phyloP scores from a whole-genome alignment of 2,113 vertebrate species.

The Balaeniceps rex region DNA sequence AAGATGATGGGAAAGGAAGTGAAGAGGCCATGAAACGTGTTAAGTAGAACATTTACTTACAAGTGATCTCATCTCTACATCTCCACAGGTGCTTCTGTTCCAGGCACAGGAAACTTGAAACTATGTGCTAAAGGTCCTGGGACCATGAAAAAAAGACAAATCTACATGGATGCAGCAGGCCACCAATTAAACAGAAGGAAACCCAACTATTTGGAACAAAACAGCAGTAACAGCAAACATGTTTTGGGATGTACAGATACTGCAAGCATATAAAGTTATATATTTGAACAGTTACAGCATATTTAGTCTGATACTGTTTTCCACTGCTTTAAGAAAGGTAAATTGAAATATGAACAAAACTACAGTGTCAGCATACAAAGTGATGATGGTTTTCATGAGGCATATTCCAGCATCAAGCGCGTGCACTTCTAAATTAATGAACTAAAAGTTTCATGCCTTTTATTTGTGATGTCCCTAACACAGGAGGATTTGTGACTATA shows the following conservation, averaged over 20 bases:
- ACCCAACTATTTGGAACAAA: not conserved
- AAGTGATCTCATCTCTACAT: not conserved
- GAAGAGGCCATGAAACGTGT: not conserved
- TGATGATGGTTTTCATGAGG: not conserved
- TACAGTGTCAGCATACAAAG: not conserved
- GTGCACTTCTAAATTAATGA: not conserved
- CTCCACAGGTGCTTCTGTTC: not conserved
- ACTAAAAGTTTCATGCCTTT: not conserved
- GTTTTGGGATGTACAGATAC: not conserved
- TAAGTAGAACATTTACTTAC: not conserved
- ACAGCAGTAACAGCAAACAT: not conserved
- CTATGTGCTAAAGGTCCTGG: not conserved
- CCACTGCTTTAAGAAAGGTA: not conserved
- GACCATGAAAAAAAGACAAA: not conserved
- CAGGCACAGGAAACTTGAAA: not conserved
- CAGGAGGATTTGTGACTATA: constrained; percentile 39
- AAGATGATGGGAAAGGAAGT: not conserved
- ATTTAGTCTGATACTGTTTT: not conserved
- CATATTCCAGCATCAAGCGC: not conserved
- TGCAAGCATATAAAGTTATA: not conserved
- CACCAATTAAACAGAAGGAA: not conserved
- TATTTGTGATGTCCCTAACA: not conserved
- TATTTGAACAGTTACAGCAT: not conserved
- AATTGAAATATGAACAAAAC: not conserved
- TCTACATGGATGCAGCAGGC: not conserved